A percentile compares a stretch with the other conserved stretches of the same genome.
Evolutionary conservation across 1,140 invertebrate genomes (phyloP).

Genomic region (Teleopsis dalmanni): DNA sequence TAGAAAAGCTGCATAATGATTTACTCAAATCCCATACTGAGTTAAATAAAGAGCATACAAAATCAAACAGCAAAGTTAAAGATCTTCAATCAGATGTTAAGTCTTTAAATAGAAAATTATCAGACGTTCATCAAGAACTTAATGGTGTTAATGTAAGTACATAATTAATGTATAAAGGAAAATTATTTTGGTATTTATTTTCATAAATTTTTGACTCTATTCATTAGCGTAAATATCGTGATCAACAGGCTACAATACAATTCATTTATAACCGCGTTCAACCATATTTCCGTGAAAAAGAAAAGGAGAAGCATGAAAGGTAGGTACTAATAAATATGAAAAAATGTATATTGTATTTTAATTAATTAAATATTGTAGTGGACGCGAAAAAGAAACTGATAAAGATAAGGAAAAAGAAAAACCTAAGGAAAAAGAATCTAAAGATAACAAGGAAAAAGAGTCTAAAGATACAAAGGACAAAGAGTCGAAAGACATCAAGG

Average conservation of each 20-base stretch:
- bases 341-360: constrained; percentile 52
- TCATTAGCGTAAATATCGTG: constrained; percentile 21
- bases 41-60: constrained; percentile 49
- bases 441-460: neutral
- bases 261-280: constrained; percentile 56
- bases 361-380: constrained; percentile 43
- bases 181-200: constrained; percentile 3
- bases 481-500: too few species aligned
- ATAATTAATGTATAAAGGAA: neutral
- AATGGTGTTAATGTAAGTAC: constrained; percentile 48
- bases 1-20: constrained; percentile 55
- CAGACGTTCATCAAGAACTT: constrained; percentile 49
- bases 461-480: constrained; percentile 8
- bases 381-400: constrained; percentile 38
- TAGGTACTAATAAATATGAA: constrained; percentile 45
- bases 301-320: constrained; percentile 10
- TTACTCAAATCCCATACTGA: constrained; percentile 50
- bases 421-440: neutral
- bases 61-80: constrained; percentile 49
- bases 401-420: constrained; percentile 15
- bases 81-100: constrained; percentile 53
- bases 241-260: constrained; percentile 24
- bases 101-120: constrained; percentile 52
- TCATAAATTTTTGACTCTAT: neutral
- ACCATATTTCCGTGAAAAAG: constrained; percentile 42